Evolutionary conservation across 2,113 vertebrate genomes (phyloP).

Genomic region (Chloebia gouldiae): DNA sequence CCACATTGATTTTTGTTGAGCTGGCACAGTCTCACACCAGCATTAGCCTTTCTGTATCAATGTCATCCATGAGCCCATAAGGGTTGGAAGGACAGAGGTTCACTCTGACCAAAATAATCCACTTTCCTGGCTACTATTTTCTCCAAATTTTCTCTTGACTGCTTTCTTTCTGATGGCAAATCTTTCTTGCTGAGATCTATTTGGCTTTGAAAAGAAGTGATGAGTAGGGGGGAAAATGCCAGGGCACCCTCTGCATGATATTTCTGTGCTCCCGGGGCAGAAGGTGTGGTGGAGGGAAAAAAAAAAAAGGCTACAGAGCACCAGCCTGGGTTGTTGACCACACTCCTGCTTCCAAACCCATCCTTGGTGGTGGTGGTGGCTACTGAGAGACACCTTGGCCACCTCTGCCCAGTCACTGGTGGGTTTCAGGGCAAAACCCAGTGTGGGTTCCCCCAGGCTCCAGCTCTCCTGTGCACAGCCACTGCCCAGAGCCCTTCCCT

Average conservation of each 20-base stretch:
- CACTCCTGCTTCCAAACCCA: neutral
- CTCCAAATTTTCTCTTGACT: neutral
- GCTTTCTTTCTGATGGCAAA: neutral
- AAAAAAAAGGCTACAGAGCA: neutral
- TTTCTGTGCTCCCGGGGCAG: neutral
- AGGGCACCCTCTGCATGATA: fast-evolving
- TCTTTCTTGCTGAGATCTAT: neutral
- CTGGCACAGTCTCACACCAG: neutral
- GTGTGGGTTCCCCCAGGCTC: neutral
- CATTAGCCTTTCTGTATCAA: fast-evolving
- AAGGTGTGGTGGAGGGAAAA: neutral
- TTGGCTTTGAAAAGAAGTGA: neutral
- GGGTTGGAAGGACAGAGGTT: neutral
- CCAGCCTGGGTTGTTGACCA: neutral
- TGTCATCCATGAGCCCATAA: neutral
- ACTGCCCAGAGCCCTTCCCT: fast-evolving
- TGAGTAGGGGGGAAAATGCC: neutral
- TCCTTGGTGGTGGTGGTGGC: neutral
- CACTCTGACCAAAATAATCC: neutral
- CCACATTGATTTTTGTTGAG: neutral
- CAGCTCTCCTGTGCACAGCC: neutral
- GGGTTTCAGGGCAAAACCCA: fast-evolving
- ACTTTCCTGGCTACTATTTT: neutral
- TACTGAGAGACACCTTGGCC: neutral
- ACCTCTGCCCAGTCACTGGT: fast-evolving